These are phyloP conservation scores for Dasypus novemcinctus DNA, from an alignment of 2,113 vertebrate genomes.

Conservation along the genomic window DNA sequence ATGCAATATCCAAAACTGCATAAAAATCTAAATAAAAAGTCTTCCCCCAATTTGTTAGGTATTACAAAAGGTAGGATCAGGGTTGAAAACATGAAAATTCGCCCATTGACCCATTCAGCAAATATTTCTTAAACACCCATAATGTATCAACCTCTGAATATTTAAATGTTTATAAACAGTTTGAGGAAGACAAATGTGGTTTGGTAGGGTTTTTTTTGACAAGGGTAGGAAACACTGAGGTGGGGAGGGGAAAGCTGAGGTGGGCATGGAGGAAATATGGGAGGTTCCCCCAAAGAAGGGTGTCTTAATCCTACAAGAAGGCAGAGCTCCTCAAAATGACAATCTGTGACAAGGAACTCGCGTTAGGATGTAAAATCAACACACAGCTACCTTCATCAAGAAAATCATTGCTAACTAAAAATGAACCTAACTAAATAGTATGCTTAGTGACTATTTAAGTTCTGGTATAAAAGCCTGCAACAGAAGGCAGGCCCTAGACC, in stretches of 20 bases:
- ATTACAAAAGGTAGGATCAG: background rate
- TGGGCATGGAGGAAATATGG: rapidly evolving
- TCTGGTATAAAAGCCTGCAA: background rate
- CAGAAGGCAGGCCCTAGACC: background rate
- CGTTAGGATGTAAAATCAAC: background rate
- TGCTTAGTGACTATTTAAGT: background rate
- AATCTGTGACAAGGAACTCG: background rate
- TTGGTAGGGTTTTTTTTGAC: background rate
- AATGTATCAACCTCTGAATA: background rate
- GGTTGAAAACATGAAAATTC: background rate
- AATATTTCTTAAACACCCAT: background rate
- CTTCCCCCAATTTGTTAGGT: background rate
- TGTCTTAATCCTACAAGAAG: background rate
- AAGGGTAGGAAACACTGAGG: background rate
- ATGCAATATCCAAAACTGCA: background rate
- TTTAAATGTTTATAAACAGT: background rate
- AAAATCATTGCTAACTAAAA: background rate
- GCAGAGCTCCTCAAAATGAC: background rate
- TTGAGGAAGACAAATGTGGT: background rate
- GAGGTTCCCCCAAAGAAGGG: background rate
- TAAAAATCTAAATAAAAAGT: background rate
- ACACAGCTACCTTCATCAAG: background rate
- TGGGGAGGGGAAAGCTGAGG: background rate
- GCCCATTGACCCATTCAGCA: background rate
- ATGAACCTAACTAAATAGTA: background rate